These are phyloP conservation scores for Peromyscus eremicus DNA, from an alignment of 2,797 vertebrate species.

Conservation along the genomic window DNA sequence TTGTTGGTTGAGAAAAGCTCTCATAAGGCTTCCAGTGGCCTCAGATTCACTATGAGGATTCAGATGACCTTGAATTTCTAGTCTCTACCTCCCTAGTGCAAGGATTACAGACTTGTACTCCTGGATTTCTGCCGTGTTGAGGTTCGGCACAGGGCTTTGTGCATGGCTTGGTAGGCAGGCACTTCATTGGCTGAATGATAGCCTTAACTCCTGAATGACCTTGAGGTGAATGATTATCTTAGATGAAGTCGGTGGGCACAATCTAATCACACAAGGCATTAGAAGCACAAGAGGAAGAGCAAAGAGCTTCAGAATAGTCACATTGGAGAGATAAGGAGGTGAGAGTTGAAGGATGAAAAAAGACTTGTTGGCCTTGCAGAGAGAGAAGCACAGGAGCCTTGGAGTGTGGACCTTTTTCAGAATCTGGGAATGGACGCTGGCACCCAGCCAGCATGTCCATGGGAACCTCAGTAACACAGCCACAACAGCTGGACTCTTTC, in stretches of 20 bases:
- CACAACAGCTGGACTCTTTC: background rate
- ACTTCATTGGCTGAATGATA: background rate
- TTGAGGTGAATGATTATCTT: background rate
- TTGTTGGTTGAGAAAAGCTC: background rate
- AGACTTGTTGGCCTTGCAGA: background rate
- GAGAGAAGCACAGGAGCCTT: rapidly evolving
- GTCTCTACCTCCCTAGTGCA: background rate
- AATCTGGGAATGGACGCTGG: background rate
- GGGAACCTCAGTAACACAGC: background rate
- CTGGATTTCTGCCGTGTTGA: background rate
- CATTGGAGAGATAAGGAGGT: background rate
- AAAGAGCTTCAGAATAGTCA: background rate
- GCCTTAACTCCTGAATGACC: too few relatives aligned
- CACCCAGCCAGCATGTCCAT: background rate
- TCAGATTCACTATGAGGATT: background rate
- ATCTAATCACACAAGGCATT: background rate
- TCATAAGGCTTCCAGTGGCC: background rate
- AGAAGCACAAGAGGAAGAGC: background rate
- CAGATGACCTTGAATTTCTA: background rate
- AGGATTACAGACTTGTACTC: background rate
- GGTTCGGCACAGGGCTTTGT: background rate
- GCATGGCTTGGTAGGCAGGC: too few relatives aligned
- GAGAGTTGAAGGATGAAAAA: background rate
- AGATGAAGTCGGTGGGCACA: background rate
- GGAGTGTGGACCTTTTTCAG: background rate